Conservation (phyloP, 2,113 vertebrate species). For the Lepidothrix coronata region DNA sequence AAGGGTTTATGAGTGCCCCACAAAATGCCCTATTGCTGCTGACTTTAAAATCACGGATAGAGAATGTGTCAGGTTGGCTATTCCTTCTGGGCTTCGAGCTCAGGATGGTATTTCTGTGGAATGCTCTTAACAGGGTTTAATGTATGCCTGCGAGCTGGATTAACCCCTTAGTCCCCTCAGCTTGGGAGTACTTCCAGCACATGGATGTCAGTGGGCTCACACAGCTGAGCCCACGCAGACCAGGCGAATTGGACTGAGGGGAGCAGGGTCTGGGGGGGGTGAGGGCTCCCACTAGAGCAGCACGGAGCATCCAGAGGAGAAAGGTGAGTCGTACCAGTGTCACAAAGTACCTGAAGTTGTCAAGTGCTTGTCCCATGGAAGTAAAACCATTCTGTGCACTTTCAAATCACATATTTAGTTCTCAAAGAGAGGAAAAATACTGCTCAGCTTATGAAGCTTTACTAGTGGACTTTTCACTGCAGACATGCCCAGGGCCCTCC, state of each 20-base stretch:
- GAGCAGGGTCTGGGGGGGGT: fast-evolving
- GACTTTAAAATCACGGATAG: neutral
- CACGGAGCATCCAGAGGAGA: neutral
- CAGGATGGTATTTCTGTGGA: constrained; percentile 20
- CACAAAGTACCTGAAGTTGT: neutral
- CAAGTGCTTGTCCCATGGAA: fast-evolving
- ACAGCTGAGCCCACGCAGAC: neutral
- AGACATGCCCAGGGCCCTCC: neutral
- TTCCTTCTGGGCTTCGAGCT: neutral
- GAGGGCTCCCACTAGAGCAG: neutral
- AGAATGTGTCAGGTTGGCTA: neutral
- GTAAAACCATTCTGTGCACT: fast-evolving
- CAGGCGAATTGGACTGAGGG: fast-evolving
- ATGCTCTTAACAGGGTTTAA: constrained; percentile 6
- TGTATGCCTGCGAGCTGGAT: neutral
- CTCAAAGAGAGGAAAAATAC: neutral
- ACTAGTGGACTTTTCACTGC: neutral
- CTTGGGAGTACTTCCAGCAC: fast-evolving
- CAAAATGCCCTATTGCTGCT: neutral
- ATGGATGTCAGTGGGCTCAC: fast-evolving
- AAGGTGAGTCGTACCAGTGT: neutral
- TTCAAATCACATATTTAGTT: neutral
- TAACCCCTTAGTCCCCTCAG: neutral
- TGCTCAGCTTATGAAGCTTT: neutral
- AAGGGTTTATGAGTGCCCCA: neutral